A percentile compares a stretch with the other conserved stretches of the same genome.
Evolutionary conservation across 2,113 vertebrate species (phyloP).

Genomic region (Poeciliopsis prolifica): DNA sequence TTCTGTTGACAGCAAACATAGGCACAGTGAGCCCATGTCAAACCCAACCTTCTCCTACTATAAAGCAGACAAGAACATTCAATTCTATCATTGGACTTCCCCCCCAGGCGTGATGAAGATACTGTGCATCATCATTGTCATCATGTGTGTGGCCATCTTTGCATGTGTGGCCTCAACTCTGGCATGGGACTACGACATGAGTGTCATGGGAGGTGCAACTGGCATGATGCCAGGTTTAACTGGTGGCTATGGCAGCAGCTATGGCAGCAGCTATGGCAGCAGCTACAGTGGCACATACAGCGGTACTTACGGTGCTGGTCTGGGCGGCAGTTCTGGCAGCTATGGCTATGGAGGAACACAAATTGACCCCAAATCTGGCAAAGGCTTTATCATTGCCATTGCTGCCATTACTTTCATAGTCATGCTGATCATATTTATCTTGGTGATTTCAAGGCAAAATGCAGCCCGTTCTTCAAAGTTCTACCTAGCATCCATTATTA

Average conservation of each 20-base stretch:
- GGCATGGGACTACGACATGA: slow-evolving; percentile 85
- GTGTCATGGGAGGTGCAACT: slow-evolving; percentile 72
- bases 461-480: slow-evolving; percentile 80
- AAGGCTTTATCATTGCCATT: slow-evolving; percentile 89
- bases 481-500: slow-evolving; percentile 84
- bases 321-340: slow-evolving; percentile 1
- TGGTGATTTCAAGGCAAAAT: slow-evolving; percentile 82
- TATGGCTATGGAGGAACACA: slow-evolving; percentile 61
- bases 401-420: slow-evolving; percentile 85
- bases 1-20: slow-evolving; percentile 75
- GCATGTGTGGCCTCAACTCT: slow-evolving; percentile 91
- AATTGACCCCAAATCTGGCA: slow-evolving; percentile 84
- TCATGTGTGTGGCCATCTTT: slow-evolving; percentile 89
- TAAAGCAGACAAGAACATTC: slow-evolving; percentile 81
- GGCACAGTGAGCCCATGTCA: slow-evolving; percentile 77
- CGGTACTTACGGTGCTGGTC: background rate
- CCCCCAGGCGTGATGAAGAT: slow-evolving; percentile 94
- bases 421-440: slow-evolving; percentile 83
- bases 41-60: slow-evolving; percentile 84
- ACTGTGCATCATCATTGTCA: slow-evolving; percentile 84
- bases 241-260: slow-evolving; percentile 21
- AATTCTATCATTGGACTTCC: slow-evolving; percentile 88
- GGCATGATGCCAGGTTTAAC: slow-evolving; percentile 52
- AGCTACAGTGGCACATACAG: background rate
- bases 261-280: background rate